These are phyloP conservation scores for Myiothlypis coronata DNA, from an alignment of 2,797 vertebrate species.

Conservation along the genomic window DNA sequence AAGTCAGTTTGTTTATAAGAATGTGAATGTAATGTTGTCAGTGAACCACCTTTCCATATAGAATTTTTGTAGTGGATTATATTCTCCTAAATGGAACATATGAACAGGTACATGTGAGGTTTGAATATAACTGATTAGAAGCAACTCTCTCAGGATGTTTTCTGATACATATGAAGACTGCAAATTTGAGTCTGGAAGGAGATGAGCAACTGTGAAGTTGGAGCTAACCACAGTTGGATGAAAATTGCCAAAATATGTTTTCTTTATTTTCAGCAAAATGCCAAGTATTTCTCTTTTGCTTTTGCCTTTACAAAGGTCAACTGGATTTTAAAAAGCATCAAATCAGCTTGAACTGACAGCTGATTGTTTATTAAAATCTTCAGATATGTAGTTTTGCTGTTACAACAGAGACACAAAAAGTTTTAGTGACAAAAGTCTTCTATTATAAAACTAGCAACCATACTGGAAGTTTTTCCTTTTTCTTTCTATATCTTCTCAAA, in stretches of 20 bases:
- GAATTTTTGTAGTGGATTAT: not conserved
- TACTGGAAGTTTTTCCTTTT: not conserved
- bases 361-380: slow-evolving; percentile 57
- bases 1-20: not conserved
- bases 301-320: slow-evolving; percentile 71
- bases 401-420: slow-evolving; percentile 28
- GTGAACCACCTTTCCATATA: not conserved
- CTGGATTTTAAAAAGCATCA: slow-evolving; percentile 18
- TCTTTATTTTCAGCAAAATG: slow-evolving; percentile 71
- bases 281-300: slow-evolving; percentile 62
- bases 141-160: not conserved
- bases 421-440: slow-evolving; percentile 2
- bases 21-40: not conserved
- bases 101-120: slow-evolving; percentile 30
- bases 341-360: slow-evolving; percentile 5
- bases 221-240: slow-evolving; percentile 22
- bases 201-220: slow-evolving; percentile 59
- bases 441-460: not conserved
- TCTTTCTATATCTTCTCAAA: not conserved
- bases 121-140: slow-evolving; percentile 36
- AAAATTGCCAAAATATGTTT: slow-evolving; percentile 62
- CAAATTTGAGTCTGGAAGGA: slow-evolving; percentile 59
- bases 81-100: not conserved
- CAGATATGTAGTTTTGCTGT: slow-evolving; percentile 40
- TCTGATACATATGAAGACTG: slow-evolving; percentile 17